Evolutionary conservation across 2,797 vertebrate species (phyloP).

Genomic region (Siniperca obscura): DNA sequence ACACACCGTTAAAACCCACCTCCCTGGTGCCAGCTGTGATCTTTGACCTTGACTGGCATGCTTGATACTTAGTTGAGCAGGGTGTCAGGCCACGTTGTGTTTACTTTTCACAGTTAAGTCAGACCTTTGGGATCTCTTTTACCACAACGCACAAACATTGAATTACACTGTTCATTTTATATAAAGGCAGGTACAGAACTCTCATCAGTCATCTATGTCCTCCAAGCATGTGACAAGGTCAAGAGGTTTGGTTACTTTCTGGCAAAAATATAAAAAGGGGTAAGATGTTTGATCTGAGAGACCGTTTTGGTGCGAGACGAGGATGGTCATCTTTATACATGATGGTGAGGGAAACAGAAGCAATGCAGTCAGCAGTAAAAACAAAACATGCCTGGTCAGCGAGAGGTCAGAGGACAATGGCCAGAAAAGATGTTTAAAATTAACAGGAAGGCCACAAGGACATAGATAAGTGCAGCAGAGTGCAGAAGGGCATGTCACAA

Average conservation of each 20-base stretch:
- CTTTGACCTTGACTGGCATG: constrained; percentile 30
- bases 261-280: background rate
- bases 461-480: background rate
- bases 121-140: constrained; percentile 1
- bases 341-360: background rate
- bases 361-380: background rate
- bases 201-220: background rate
- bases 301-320: too few species aligned
- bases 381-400: background rate
- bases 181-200: background rate
- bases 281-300: background rate
- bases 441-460: background rate
- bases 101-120: constrained; percentile 12
- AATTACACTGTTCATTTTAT: constrained; percentile 5
- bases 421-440: background rate
- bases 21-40: constrained; percentile 10
- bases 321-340: background rate
- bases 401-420: background rate
- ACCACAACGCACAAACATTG: constrained; percentile 18
- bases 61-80: constrained; percentile 3
- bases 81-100: constrained; percentile 1
- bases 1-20: constrained; percentile 10
- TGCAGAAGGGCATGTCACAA: background rate
- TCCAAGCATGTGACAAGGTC: background rate
- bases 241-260: background rate